Evolutionary conservation across 1,140 invertebrate genomes (phyloP).

Genomic region (Hylyphantes graminicola): DNA sequence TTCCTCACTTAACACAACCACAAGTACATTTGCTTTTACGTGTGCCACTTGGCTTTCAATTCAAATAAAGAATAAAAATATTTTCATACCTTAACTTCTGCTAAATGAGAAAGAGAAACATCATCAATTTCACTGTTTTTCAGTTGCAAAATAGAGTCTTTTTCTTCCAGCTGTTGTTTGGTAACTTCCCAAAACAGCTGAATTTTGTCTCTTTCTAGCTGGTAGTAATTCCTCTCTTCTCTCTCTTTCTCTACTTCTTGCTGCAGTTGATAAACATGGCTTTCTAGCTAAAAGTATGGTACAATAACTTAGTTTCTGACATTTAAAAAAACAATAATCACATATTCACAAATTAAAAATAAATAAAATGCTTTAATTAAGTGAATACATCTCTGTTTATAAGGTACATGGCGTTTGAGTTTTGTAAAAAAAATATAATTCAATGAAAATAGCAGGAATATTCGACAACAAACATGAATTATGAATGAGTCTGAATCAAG

Average conservation of each 20-base stretch:
- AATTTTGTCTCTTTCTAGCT: slow-evolving; percentile 93
- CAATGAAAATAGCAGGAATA: neutral
- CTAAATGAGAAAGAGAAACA: slow-evolving; percentile 84
- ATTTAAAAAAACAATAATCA: neutral
- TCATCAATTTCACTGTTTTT: slow-evolving; percentile 91
- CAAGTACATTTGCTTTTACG: too few relatives aligned
- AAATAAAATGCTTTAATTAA: neutral
- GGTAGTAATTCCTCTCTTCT: slow-evolving; percentile 95
- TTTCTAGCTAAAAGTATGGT: slow-evolving; percentile 74
- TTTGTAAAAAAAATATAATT: neutral
- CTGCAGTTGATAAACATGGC: slow-evolving; percentile 85
- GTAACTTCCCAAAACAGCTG: slow-evolving; percentile 95
- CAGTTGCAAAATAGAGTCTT: slow-evolving; percentile 76
- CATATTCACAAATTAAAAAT: neutral
- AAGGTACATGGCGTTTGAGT: neutral
- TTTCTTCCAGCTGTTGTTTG: slow-evolving; percentile 84
- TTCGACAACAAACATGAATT: neutral
- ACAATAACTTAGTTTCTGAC: neutral
- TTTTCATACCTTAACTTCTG: slow-evolving; percentile 78
- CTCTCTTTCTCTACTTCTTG: slow-evolving; percentile 92
- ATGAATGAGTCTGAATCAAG: too few relatives aligned
- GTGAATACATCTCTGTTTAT: neutral
- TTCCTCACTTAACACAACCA: too few relatives aligned
- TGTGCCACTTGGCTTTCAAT: too few relatives aligned
- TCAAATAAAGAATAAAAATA: too few relatives aligned